A percentile compares a stretch with the other conserved stretches of the same genome.
These are phyloP conservation scores for Hippocampus guttulatus DNA, from an alignment of 2,113 vertebrate species.

Conservation along the genomic window DNA sequence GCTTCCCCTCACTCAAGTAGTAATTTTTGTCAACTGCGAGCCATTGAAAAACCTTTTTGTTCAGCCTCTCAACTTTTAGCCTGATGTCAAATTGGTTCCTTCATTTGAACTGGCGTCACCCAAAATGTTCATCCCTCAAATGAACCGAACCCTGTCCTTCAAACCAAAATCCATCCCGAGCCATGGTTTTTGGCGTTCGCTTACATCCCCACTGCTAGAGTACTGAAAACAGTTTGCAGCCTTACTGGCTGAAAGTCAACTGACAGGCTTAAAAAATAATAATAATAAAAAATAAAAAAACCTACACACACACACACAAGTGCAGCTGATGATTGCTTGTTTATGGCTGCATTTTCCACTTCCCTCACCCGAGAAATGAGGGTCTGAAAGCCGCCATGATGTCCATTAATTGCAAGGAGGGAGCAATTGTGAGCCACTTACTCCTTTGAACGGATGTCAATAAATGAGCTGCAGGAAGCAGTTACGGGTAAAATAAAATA, in stretches of 20 bases:
- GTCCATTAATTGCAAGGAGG: constrained; percentile 53
- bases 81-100: neutral
- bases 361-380: constrained; percentile 30
- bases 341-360: constrained; percentile 26
- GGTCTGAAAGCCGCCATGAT: constrained; percentile 41
- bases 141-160: neutral
- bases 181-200: neutral
- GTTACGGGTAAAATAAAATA: constrained; percentile 6
- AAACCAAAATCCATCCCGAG: neutral
- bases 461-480: constrained; percentile 42
- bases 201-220: neutral
- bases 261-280: neutral
- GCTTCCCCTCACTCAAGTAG: neutral
- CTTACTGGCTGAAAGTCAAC: neutral
- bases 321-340: constrained; percentile 27
- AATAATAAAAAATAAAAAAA: neutral
- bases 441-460: constrained; percentile 41
- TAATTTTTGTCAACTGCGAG: neutral
- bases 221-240: neutral
- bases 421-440: constrained; percentile 46
- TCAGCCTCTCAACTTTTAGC: neutral
- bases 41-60: neutral
- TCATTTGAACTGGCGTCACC: too few species aligned
- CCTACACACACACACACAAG: constrained; percentile 6
- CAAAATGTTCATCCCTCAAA: neutral